Evolutionary conservation across 2,888 invertebrate genomes (phyloP).

Genomic region (Agriotes lineatus): DNA sequence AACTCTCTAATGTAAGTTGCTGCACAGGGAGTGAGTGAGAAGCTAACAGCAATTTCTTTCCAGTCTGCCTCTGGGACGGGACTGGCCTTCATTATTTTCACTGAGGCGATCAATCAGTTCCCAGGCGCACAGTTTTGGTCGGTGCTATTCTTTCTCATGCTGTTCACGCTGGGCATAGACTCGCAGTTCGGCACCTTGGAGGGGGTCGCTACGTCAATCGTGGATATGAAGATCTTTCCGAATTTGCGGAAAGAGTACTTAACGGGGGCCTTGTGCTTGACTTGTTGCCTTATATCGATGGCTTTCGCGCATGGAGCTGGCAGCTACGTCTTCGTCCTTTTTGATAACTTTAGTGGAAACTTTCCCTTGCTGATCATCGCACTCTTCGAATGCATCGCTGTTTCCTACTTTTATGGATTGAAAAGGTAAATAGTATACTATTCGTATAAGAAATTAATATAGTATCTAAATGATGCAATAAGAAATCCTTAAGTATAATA

Average conservation of each 20-base stretch:
- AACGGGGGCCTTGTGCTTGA: constrained; percentile 83
- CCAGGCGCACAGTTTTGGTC: constrained; percentile 97
- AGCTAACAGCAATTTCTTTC: constrained; percentile 40
- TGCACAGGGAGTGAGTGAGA: too few relatives aligned
- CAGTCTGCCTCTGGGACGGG: constrained; percentile 98
- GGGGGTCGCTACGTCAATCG: constrained; percentile 94
- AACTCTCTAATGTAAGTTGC: constrained; percentile 86
- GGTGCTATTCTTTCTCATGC: constrained; percentile 95
- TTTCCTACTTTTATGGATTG: constrained; percentile 94
- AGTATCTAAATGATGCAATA: too few relatives aligned
- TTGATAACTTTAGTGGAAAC: constrained; percentile 95
- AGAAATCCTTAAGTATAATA: too few relatives aligned
- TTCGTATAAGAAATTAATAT: too few relatives aligned
- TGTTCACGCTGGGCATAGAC: constrained; percentile 95
- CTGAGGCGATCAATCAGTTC: constrained; percentile 98
- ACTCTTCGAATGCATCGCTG: constrained; percentile 91
- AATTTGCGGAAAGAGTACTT: constrained; percentile 90
- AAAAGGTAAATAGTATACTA: constrained; percentile 82
- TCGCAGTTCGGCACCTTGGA: constrained; percentile 97
- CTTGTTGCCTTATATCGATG: constrained; percentile 89
- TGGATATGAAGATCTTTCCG: constrained; percentile 95
- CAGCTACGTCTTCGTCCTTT: constrained; percentile 92
- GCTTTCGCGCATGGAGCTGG: constrained; percentile 93
- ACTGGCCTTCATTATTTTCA: constrained; percentile 96
- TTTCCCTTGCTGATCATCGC: constrained; percentile 93